Evolutionary conservation across 1,140 invertebrate species (phyloP), one percentile per base, ranked within the genome.

Genomic region (Homarus americanus): DNA sequence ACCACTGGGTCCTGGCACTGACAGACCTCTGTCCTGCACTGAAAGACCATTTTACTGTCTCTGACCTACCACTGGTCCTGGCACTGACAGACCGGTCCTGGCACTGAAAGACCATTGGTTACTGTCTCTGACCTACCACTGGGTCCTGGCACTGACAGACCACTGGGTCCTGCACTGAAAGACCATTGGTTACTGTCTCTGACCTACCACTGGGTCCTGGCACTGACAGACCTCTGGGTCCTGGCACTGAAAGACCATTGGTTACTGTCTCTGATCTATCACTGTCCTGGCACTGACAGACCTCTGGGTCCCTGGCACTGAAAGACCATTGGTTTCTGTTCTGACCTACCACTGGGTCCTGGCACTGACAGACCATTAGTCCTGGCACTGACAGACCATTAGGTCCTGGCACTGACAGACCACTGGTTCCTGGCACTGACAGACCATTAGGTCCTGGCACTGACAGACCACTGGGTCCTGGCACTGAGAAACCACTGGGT

Each of bases 371-470:
- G 1, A 75, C 34, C 72, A 36, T 4, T 4, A 17, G 34, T 32
- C 38, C 34, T 38, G 44, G 5, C 44, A 75, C 72, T 75, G 72
- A 75, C 72, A 75, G 34, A 75, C 34, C 72, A 17, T 4, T 15
- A 17, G 72, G 20, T 75, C 72, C 72, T 75, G 72, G 20, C 72
- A 75, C 72, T 75, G 72, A 75, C 72, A 75, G 1, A 75, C 72
- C 72, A 15, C 17, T 17, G 32, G 72, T 32, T 36, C 75, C 75
- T 78, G 38, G 17, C 75, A 78, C 38, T 78, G 75, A 78, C 36
- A 78, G 75, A 78, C 75, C 75, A 40, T 17, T 38, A 36, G 75
- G 17, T 78, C 75, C 75, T 44, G 75, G 36, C 82, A 83, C 82
- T 83, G 82, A 83, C 3, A 58, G 32, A 83, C 82, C 69, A n/a